Conservation (phyloP, 2,113 vertebrate genomes). For the Dasyornis broadbenti region DNA sequence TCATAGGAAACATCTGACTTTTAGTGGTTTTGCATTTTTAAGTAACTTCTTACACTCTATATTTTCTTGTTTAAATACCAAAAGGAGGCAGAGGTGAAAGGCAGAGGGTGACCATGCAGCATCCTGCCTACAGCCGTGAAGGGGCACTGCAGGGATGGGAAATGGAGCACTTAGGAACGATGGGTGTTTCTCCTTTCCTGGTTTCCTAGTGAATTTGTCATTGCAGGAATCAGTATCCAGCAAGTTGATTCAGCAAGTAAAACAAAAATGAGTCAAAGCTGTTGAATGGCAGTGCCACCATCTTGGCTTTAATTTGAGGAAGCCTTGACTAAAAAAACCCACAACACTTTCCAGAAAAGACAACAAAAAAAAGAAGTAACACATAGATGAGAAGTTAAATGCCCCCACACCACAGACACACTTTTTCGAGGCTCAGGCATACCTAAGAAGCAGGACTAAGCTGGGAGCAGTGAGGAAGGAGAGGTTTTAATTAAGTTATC, state of each 20-base stretch:
- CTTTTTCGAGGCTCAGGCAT: background rate
- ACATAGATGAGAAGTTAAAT: background rate
- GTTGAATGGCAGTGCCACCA: background rate
- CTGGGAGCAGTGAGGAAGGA: background rate
- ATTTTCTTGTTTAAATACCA: background rate
- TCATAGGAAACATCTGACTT: background rate
- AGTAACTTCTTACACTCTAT: background rate
- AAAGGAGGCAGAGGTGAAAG: background rate
- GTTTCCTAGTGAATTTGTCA: background rate
- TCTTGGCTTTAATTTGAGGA: background rate
- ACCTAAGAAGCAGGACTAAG: background rate
- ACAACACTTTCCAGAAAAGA: background rate
- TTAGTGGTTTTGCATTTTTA: background rate
- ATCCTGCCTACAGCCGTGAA: background rate
- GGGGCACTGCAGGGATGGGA: background rate
- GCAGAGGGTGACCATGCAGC: background rate
- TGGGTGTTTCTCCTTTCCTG: background rate
- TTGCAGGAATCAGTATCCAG: background rate
- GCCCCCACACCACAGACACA: background rate
- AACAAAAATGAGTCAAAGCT: background rate
- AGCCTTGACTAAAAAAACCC: background rate
- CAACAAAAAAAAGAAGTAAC: background rate
- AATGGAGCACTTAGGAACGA: fast-evolving
- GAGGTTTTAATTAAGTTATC: background rate
- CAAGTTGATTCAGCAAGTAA: background rate